Base-by-base conservation (phyloP, 2,888 invertebrate genomes). In the Galerucella nymphaeae region DNA sequence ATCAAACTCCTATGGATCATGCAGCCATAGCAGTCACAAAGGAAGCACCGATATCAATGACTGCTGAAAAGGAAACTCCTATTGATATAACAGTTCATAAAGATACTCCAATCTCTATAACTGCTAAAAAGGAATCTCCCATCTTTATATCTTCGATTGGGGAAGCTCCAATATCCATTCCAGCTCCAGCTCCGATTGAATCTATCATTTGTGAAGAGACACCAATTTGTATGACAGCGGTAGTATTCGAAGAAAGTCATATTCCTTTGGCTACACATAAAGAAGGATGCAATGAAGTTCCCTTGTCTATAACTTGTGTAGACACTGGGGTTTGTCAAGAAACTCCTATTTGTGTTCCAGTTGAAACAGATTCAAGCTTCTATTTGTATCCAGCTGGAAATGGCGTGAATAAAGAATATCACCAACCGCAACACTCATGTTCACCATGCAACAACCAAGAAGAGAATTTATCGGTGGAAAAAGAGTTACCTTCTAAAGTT, bases 161-260 rank as follows among this genome's bases (percentile, higher is more conserved):
- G 5, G 71, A 66, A 59, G 23, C 3, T 30, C 14, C 58, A 14
- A 20, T 61, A n/a, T n/a, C n/a, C n/a, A n/a, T n/a, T n/a, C n/a
- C n/a, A n/a, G n/a, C n/a, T n/a, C n/a, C n/a, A 30, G 0, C 30
- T 30, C 30, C 30, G 30, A 30, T 30, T 30, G 30, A 30, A 30
- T 8, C 30, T 30, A 8, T 30, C 2, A 30, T 30, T 30, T 30
- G 30, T 8, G 30, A 69, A 41, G 69, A 69, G 11, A 16, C 38
- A 23, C 69, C 68, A 11, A 62, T 68, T 2, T 45, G 45, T 14
- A 4, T 45, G 11, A 14, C 45, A 16, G 42, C 16, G 30, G 30
- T 30, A 8, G 30, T 30, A 8, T 18, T 42, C 10, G 41, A 62
- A 16, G 62, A 62, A 6, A 13, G 18, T 45, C 53, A 38, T 53